Evolutionary conservation across 1,140 invertebrate species (phyloP).

Genomic region (Pachypsylla venusta): DNA sequence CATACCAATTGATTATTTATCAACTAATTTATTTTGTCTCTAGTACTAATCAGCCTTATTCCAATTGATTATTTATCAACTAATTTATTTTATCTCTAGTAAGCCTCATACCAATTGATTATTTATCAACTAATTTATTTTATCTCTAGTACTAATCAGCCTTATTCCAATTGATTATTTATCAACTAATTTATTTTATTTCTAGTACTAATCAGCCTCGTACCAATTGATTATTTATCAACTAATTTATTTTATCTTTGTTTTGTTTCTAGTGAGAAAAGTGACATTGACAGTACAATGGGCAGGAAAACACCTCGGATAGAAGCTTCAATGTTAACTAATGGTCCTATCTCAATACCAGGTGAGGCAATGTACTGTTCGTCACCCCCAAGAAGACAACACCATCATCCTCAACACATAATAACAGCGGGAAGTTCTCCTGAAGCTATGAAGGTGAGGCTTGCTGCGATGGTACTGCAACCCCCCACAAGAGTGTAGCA

Average conservation of each 20-base stretch:
- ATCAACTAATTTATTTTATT: too few species aligned
- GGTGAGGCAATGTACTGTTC: constrained; percentile 42
- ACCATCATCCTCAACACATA: constrained; percentile 23
- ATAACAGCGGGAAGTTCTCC: constrained; percentile 35
- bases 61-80: too few species aligned
- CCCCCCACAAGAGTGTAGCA: constrained; percentile 62
- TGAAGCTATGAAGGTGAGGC: constrained; percentile 60
- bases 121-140: too few species aligned
- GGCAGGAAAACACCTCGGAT: constrained; percentile 22
- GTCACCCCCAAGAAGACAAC: constrained; percentile 22
- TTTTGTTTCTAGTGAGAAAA: constrained; percentile 37
- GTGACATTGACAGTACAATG: constrained; percentile 32
- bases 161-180: too few species aligned
- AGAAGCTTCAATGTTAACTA: constrained; percentile 18
- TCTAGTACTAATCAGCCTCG: too few species aligned
- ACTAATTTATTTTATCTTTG: not conserved
- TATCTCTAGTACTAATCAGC: too few species aligned
- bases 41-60: too few species aligned
- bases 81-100: too few species aligned
- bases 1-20: too few species aligned
- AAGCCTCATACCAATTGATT: too few species aligned
- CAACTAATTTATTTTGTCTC: too few species aligned
- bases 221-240: too few species aligned
- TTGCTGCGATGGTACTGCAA: constrained; percentile 58
- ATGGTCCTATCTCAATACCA: constrained; percentile 33